Conservation (phyloP, 35 echinoderm and acorn worm species). For the Strongylocentrotus purpuratus region DNA sequence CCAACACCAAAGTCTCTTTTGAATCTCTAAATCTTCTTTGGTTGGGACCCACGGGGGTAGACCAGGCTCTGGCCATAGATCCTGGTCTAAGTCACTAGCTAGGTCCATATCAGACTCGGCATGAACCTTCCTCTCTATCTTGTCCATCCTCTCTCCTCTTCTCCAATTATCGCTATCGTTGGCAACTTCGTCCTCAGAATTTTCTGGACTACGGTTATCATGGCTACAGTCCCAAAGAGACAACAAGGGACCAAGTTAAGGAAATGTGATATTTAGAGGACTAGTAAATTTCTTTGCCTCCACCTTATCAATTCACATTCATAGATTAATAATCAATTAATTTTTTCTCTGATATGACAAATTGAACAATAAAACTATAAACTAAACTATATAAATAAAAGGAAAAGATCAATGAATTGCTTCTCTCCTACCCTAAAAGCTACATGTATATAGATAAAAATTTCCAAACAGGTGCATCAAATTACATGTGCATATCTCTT, state of each 20-base stretch:
- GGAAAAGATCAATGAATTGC: not conserved
- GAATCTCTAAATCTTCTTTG: slow-evolving; percentile 11
- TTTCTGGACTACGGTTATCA: not conserved
- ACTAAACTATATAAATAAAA: not conserved
- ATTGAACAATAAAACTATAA: not conserved
- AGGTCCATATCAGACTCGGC: not conserved
- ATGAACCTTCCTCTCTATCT: not conserved
- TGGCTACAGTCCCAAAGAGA: not conserved
- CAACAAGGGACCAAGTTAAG: slow-evolving; percentile 8
- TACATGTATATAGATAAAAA: not conserved
- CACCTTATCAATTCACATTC: not conserved
- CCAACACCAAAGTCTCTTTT: not conserved
- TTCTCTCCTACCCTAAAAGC: not conserved
- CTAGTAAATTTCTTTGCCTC: not conserved
- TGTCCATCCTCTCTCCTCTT: not conserved
- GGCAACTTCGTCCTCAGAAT: not conserved
- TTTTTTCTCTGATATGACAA: not conserved
- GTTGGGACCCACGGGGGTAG: not conserved
- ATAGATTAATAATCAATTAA: not conserved
- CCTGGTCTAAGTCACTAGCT: not conserved
- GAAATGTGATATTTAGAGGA: not conserved
- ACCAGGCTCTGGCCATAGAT: not conserved
- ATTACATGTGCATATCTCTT: not conserved
- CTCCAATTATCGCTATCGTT: not conserved
- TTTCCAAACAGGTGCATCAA: not conserved